Conservation (phyloP, 2,113 vertebrate species). For the Tachuris rubrigastra region DNA sequence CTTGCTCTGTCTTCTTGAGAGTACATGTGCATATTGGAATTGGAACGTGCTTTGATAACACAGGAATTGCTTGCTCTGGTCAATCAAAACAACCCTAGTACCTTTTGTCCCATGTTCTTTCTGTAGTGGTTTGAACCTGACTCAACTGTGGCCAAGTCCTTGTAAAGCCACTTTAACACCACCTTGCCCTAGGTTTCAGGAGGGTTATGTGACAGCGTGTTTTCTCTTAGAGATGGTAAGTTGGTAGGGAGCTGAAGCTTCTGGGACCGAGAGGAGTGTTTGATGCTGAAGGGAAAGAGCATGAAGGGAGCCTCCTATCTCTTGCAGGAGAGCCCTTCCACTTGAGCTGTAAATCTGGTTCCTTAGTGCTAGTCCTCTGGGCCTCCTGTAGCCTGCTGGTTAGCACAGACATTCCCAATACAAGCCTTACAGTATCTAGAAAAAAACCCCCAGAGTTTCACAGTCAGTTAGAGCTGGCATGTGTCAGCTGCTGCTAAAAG, state of each 20-base stretch:
- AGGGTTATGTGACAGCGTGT: accelerated
- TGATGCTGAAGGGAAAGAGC: neutral
- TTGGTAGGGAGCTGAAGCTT: neutral
- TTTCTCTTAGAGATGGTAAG: neutral
- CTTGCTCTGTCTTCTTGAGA: neutral
- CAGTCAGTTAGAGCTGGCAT: neutral
- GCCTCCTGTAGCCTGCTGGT: neutral
- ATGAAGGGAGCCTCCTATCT: neutral
- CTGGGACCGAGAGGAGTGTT: neutral
- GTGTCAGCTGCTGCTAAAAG: conserved; percentile 15
- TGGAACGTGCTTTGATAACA: neutral
- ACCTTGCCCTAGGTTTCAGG: neutral
- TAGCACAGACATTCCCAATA: neutral
- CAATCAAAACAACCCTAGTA: neutral
- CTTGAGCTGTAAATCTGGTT: neutral
- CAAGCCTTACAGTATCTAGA: neutral
- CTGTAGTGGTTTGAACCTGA: neutral
- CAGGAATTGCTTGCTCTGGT: neutral
- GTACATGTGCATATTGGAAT: neutral
- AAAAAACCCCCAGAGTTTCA: neutral
- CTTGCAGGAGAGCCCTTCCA: accelerated
- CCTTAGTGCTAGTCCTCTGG: neutral
- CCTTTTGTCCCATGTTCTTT: neutral
- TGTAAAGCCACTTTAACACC: neutral
- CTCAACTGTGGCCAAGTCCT: neutral